phyloP scores from a whole-genome alignment of 2,113 vertebrate species.

The Brienomyrus brachyistius region DNA sequence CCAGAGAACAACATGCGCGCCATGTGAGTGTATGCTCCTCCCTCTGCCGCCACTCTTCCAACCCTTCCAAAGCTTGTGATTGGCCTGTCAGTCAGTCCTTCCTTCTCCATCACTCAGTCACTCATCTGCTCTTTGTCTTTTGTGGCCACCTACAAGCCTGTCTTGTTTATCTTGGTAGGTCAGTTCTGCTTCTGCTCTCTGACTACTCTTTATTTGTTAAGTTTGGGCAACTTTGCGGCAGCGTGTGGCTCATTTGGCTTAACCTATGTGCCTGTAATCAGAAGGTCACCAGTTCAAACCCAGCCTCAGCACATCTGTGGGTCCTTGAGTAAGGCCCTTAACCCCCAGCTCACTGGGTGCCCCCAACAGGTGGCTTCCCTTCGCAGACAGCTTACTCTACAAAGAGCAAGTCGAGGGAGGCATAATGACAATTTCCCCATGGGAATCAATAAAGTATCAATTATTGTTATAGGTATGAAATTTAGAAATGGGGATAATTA shows the following conservation, averaged over 20 bases:
- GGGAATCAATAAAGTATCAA: too few relatives aligned
- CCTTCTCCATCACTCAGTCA: neutral
- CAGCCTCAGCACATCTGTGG: too few relatives aligned
- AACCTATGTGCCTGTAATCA: too few relatives aligned
- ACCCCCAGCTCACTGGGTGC: too few relatives aligned
- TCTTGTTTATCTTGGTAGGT: neutral
- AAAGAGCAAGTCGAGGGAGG: too few relatives aligned
- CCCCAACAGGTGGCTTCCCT: too few relatives aligned
- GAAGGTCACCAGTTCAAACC: too few relatives aligned
- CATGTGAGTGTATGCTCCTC: slow-evolving; percentile 61
- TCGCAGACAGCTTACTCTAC: too few relatives aligned
- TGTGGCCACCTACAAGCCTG: neutral
- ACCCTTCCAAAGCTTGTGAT: neutral
- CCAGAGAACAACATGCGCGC: slow-evolving; percentile 93
- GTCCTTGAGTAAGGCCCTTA: too few relatives aligned
- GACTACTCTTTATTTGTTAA: slow-evolving; percentile 31
- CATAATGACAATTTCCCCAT: too few relatives aligned
- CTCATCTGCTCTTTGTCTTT: neutral
- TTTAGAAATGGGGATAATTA: neutral
- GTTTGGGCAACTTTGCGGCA: neutral
- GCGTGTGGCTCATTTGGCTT: too few relatives aligned
- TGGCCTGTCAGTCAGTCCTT: neutral
- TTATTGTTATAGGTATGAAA: neutral
- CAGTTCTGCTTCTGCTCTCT: slow-evolving; percentile 25
- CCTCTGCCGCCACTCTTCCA: neutral